phyloP scores from a whole-genome alignment of 2,113 vertebrate species.

The Cyanoramphus novaezelandiae region DNA sequence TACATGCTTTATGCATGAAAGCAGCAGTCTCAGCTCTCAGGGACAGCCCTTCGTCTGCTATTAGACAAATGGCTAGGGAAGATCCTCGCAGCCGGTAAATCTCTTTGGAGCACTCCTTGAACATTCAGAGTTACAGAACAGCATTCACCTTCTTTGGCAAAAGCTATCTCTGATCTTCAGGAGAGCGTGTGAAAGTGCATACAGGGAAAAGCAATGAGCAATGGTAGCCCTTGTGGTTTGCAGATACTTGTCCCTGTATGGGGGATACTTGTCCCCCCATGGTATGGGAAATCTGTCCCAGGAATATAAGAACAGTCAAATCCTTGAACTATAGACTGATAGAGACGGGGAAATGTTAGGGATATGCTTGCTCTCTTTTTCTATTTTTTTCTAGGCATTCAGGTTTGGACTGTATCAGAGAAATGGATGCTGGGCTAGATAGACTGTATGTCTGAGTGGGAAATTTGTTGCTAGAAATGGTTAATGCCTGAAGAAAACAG shows the following conservation, averaged over 20 bases:
- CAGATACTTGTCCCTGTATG: background rate
- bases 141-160: background rate
- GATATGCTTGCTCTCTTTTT: background rate
- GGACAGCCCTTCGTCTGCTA: background rate
- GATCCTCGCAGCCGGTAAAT: background rate
- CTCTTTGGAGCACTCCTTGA: background rate
- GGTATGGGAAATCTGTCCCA: background rate
- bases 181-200: background rate
- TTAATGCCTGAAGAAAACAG: background rate
- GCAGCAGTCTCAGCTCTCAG: background rate
- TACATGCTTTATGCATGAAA: background rate
- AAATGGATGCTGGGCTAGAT: background rate
- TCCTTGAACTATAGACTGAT: background rate
- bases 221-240: background rate
- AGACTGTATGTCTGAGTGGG: background rate
- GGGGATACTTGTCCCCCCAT: background rate
- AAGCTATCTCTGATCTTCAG: background rate
- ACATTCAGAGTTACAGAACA: background rate
- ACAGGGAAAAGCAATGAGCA: background rate
- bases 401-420: background rate
- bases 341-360: background rate
- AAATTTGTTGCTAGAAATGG: background rate
- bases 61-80: background rate
- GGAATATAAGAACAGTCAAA: background rate
- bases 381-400: background rate